A percentile compares a stretch with the other conserved stretches of the same genome.
Evolutionary conservation across 2,797 vertebrate genomes (phyloP).

Genomic region (Mycteria americana): DNA sequence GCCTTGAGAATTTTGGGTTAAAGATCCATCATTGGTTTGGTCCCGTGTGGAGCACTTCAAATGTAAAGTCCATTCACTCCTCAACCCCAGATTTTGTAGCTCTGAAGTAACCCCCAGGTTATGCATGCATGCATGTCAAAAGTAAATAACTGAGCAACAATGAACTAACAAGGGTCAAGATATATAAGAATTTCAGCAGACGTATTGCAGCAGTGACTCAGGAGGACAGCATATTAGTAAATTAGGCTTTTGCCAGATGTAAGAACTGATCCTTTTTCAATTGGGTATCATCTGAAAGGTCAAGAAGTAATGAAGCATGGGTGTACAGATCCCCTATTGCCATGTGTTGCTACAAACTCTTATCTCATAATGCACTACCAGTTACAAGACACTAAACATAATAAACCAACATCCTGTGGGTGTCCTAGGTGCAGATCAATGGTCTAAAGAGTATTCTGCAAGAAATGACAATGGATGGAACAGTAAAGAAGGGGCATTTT

Average conservation of each 20-base stretch:
- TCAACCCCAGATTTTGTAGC: not conserved
- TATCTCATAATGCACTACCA: slow-evolving; percentile 50
- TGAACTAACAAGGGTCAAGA: slow-evolving; percentile 50
- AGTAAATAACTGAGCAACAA: slow-evolving; percentile 14
- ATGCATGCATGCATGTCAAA: not conserved
- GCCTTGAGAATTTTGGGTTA: not conserved
- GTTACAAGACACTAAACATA: slow-evolving; percentile 47
- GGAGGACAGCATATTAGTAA: slow-evolving; percentile 68
- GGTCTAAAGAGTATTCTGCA: not conserved
- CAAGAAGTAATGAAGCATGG: slow-evolving; percentile 67
- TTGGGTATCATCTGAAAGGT: slow-evolving; percentile 69
- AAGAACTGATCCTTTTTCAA: slow-evolving; percentile 71
- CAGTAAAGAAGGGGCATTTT: not conserved
- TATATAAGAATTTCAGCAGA: slow-evolving; percentile 45
- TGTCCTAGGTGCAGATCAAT: not conserved
- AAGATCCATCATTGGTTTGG: not conserved
- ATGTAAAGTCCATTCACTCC: not conserved
- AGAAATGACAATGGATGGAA: not conserved
- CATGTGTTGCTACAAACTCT: slow-evolving; percentile 65
- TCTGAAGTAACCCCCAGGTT: not conserved
- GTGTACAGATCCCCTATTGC: slow-evolving; percentile 54
- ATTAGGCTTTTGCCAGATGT: slow-evolving; percentile 70
- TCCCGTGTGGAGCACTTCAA: not conserved
- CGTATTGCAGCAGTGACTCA: slow-evolving; percentile 47
- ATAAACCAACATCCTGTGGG: slow-evolving; percentile 32